Evolutionary conservation across 2,113 vertebrate genomes (phyloP), one percentile per base, ranked within the genome.

Genomic region (Pseudopodoces humilis): DNA sequence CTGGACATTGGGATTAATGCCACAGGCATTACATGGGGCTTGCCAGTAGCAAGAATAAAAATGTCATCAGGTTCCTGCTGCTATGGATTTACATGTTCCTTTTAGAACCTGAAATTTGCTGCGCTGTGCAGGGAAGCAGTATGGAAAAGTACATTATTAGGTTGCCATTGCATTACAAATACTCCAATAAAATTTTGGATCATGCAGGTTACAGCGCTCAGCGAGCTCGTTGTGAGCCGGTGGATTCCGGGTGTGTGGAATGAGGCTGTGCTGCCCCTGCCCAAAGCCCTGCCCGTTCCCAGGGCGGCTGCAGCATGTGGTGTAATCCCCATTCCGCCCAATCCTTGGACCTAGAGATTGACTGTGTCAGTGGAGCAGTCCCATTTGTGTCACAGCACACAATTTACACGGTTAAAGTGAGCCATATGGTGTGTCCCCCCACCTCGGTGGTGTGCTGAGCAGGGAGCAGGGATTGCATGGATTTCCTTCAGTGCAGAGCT

Each of bases 101-200:
- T 90, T 71, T 49, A 74, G 71, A 88, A 52, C 44, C 20, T 56
- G 39, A 64, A 74, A 70, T 56, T 28, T 43, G 33, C 37, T 44
- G 39, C 60, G 68, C 76, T 21, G 3, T 47, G 31, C 62, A 88
- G 58, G 63, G n/a, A 49, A 86, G 25, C 15, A 14, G 14, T 21
- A 37, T 55, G 71, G 67, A 74, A 65, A 90, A 67, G 22, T 3
- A 15, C 35, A 23, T 82, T 62, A 33, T 52, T n/a, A 25, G 33
- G 15, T 39, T 55, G 60, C 39, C 0, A 0, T 30, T 58, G 55
- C 0, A 0, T 78, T 83, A 69, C 47, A 65, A 78, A n/a, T 35
- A 9, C 27, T 62, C 31, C 13, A 25, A 30, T 21, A 22, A 59
- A 55, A 62, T 12, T 31, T 49, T 15, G 59, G 80, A 41, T 46